Conservation (phyloP, 2,797 vertebrate genomes). For the Staurois parvus region DNA sequence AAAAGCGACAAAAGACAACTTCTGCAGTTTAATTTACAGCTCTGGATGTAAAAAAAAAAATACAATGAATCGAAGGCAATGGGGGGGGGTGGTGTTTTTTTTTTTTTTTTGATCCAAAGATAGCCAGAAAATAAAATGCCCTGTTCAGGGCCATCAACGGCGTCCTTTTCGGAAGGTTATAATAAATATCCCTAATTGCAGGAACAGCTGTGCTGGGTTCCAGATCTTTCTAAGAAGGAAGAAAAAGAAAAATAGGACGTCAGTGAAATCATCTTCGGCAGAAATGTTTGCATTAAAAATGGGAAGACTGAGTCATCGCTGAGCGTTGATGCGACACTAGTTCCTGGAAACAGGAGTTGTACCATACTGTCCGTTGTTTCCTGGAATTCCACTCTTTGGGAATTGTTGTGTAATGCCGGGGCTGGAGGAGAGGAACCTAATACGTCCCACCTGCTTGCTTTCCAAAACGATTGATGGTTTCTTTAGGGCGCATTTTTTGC, state of each 20-base stretch:
- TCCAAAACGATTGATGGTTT: neutral
- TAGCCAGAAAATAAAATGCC: constrained; percentile 67
- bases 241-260: neutral
- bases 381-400: constrained; percentile 37
- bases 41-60: constrained; percentile 42
- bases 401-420: constrained; percentile 17
- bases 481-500: neutral
- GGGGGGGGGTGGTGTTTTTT: constrained; percentile 66
- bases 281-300: constrained; percentile 9
- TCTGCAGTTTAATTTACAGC: constrained; percentile 76
- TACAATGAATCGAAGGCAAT: constrained; percentile 66
- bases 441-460: constrained; percentile 20
- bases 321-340: neutral
- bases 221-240: neutral
- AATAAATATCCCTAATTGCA: constrained; percentile 50
- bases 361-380: neutral
- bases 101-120: constrained; percentile 67
- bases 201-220: constrained; percentile 7
- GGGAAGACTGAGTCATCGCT: constrained; percentile 21
- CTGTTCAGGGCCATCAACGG: constrained; percentile 71
- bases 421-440: neutral
- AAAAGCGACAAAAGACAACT: constrained; percentile 70
- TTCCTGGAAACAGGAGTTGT: constrained; percentile 40
- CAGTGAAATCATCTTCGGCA: constrained; percentile 2
- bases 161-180: constrained; percentile 69